phyloP scores from a whole-genome alignment of 2,888 invertebrate species.

The Drosophila setosimentum region DNA sequence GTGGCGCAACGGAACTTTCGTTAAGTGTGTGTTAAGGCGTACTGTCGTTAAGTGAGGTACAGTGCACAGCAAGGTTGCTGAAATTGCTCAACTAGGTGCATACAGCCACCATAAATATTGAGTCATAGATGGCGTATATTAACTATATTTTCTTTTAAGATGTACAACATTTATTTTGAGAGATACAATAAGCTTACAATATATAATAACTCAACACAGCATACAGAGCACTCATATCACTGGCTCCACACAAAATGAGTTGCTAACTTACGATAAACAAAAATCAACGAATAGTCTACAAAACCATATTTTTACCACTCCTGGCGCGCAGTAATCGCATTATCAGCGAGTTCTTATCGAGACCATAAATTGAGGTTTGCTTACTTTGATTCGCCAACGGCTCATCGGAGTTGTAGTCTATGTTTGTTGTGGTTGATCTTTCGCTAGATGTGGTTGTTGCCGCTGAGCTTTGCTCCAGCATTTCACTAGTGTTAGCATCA shows the following conservation, averaged over 20 bases:
- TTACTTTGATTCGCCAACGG: constrained; percentile 19
- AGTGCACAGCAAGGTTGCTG: background rate
- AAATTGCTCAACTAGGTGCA: background rate
- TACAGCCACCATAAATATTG: background rate
- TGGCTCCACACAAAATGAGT: constrained; percentile 10
- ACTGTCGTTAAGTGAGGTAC: background rate
- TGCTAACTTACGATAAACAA: constrained; percentile 4
- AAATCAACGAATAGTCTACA: constrained; percentile 2
- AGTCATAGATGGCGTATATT: background rate
- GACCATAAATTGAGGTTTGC: constrained; percentile 65
- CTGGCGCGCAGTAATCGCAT: constrained; percentile 69
- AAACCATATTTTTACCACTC: constrained; percentile 47
- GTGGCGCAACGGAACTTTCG: background rate
- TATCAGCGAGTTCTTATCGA: constrained; percentile 67
- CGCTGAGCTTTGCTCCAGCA: constrained; percentile 5
- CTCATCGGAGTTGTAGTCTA: constrained; percentile 55
- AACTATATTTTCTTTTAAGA: background rate
- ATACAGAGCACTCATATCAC: constrained; percentile 33
- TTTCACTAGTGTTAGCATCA: constrained; percentile 1
- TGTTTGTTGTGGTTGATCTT: constrained; percentile 29
- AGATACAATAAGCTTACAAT: background rate
- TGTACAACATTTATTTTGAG: constrained; percentile 9
- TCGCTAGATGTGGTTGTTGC: background rate
- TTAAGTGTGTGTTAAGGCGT: too few relatives aligned
- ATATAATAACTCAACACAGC: constrained; percentile 8